Percentiles rank a stretch among this genome's conserved stretches.
Evolutionary conservation across 2,113 vertebrate genomes (phyloP).

Genomic region (Dryoscopus gambensis): DNA sequence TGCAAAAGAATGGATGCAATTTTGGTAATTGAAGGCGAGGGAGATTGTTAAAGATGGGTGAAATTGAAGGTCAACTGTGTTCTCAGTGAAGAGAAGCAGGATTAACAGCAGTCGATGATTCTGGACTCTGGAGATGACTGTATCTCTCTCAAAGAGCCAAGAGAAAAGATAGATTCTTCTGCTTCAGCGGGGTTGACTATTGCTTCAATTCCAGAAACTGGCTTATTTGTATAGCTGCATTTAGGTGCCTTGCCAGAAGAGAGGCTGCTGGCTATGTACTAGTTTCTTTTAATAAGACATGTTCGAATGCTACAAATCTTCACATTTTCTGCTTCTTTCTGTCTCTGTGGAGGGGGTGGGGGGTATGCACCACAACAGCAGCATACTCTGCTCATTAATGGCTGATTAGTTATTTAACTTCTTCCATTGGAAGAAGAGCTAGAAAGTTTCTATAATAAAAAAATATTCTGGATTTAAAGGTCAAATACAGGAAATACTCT

Average conservation of each 20-base stretch:
- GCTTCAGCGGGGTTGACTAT: background rate
- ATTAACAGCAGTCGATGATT: conserved; percentile 26
- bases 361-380: background rate
- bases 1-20: background rate
- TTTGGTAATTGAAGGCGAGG: background rate
- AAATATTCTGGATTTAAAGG: background rate
- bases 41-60: background rate
- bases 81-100: background rate
- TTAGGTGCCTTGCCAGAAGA: conserved; percentile 14
- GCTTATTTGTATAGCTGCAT: conserved; percentile 5
- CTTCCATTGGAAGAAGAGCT: background rate
- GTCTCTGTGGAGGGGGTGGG: background rate
- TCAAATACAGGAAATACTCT: background rate
- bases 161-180: conserved; percentile 31
- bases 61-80: background rate
- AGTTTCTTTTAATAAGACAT: background rate
- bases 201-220: conserved; percentile 9
- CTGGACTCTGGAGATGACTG: conserved; percentile 3
- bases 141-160: conserved; percentile 37
- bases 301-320: background rate
- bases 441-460: background rate
- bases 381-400: background rate
- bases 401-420: background rate
- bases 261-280: background rate
- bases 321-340: background rate